phyloP scores from a whole-genome alignment of 2,113 vertebrate genomes.

The Coptodon rendalli region DNA sequence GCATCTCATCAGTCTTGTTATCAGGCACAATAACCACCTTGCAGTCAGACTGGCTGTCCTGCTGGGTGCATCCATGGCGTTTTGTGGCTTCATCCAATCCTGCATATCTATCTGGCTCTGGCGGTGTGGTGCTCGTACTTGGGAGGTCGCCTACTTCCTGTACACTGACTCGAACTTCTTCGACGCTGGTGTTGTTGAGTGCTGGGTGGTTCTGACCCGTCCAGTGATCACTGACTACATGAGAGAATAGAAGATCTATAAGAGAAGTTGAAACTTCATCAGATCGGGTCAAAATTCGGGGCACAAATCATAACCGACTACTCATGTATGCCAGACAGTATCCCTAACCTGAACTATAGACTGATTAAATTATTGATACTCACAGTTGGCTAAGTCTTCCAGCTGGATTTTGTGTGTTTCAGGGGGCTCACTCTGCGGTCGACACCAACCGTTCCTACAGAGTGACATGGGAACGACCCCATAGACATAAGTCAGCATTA shows the following conservation, averaged over 20 bases:
- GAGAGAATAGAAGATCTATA: conserved; percentile 74
- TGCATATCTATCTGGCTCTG: conserved; percentile 4
- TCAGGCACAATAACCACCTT: conserved; percentile 56
- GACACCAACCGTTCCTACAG: conserved; percentile 78
- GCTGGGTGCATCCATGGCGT: conserved; percentile 46
- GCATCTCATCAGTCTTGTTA: conserved; percentile 46
- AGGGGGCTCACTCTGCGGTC: conserved; percentile 66
- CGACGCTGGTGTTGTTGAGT: conserved; percentile 49
- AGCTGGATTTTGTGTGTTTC: conserved; percentile 66
- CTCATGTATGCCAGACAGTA: neutral
- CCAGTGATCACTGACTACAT: conserved; percentile 82
- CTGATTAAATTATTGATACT: conserved; percentile 37
- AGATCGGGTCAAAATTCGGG: conserved; percentile 29
- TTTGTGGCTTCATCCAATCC: conserved; percentile 47
- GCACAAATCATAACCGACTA: neutral
- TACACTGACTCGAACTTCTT: conserved; percentile 64
- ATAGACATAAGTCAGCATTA: conserved; percentile 82
- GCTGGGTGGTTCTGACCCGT: conserved; percentile 66
- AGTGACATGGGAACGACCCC: conserved; percentile 82
- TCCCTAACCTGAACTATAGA: neutral
- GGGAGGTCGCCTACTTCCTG: conserved; percentile 63
- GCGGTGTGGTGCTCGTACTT: conserved; percentile 47
- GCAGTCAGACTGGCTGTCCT: conserved; percentile 59
- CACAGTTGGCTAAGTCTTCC: conserved; percentile 76
- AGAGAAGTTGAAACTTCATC: conserved; percentile 69